phyloP scores from a whole-genome alignment of 2,797 vertebrate genomes.

The Smutsia gigantea region DNA sequence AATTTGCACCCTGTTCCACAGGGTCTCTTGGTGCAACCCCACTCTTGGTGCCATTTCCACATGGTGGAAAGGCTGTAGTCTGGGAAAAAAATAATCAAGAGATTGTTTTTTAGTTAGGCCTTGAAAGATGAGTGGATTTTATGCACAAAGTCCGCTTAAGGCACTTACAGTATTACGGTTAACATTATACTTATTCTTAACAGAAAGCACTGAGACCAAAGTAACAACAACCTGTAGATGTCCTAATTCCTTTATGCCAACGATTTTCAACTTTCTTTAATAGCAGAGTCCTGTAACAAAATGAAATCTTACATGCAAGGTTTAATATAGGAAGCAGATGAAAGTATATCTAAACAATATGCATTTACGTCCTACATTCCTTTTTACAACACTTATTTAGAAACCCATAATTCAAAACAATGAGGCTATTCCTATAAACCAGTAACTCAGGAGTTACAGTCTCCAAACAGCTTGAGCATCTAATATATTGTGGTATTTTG shows the following conservation, averaged over 20 bases:
- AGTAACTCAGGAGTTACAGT: background rate
- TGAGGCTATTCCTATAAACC: background rate
- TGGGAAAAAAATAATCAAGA: background rate
- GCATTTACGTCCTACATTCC: background rate
- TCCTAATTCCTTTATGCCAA: slow-evolving; percentile 1
- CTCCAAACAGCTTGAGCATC: background rate
- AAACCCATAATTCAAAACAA: background rate
- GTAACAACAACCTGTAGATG: slow-evolving; percentile 14
- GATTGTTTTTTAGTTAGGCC: background rate
- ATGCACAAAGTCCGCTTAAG: background rate
- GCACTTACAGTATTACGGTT: background rate
- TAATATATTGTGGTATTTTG: slow-evolving; percentile 19
- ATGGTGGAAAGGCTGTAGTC: background rate
- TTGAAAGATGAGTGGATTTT: slow-evolving; percentile 1
- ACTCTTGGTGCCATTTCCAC: background rate
- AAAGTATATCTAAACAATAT: background rate
- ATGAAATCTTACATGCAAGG: background rate
- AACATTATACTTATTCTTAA: background rate
- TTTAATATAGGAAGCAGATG: background rate
- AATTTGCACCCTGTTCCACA: background rate
- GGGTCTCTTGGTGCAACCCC: background rate
- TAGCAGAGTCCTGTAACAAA: background rate
- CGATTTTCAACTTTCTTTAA: slow-evolving; percentile 45
- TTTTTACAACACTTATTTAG: background rate
- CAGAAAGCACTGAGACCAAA: background rate